phyloP scores from a whole-genome alignment of 2,113 vertebrate species.

The Meleagris gallopavo region DNA sequence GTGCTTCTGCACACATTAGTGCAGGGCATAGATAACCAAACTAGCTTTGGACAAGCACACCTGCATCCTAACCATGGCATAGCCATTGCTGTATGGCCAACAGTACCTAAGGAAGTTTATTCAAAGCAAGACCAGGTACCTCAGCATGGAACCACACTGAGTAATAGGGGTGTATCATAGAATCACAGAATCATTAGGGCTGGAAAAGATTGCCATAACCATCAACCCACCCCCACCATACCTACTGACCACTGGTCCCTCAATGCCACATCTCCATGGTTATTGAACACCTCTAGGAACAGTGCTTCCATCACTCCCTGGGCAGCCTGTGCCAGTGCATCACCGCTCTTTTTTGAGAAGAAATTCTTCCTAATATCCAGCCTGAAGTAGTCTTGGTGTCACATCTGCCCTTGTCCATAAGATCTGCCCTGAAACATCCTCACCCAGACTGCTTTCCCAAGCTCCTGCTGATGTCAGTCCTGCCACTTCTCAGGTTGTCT shows the following conservation, averaged over 20 bases:
- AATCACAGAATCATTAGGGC: no score
- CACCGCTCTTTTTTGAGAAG: no score
- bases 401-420: not conserved
- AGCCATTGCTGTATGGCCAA: not conserved
- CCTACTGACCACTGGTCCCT: no score
- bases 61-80: not conserved
- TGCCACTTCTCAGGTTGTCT: not conserved
- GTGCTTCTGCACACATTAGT: not conserved
- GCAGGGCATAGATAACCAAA: not conserved
- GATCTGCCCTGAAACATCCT: not conserved
- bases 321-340: no score
- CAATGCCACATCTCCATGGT: no score
- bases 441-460: not conserved
- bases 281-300: no score
- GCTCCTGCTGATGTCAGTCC: not conserved
- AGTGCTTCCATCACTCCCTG: no score
- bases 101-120: not conserved
- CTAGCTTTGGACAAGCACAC: not conserved
- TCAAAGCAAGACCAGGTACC: not conserved
- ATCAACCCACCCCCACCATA: no score
- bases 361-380: no score
- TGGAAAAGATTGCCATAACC: no score
- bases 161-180: no score
- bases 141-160: accelerated
- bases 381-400: not conserved